Evolutionary conservation across 2,113 vertebrate species (phyloP).

Genomic region (Chrysemys picta): DNA sequence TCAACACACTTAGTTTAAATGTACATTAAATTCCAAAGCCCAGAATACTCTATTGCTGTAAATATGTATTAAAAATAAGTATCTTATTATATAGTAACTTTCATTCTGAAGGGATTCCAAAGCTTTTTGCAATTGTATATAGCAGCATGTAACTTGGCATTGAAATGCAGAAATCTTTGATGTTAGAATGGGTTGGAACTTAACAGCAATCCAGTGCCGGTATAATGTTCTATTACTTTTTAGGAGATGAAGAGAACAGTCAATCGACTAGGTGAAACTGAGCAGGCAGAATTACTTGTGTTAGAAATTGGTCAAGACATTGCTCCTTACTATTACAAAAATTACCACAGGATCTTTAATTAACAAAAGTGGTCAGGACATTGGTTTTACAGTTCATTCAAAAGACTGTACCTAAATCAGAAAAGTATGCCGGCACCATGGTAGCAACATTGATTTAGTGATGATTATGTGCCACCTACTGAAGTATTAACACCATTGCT

Average conservation of each 20-base stretch:
- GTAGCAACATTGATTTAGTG: not conserved
- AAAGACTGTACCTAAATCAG: not conserved
- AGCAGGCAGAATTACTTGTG: not conserved
- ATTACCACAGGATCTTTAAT: accelerated
- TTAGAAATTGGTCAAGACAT: not conserved
- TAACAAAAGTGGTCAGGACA: not conserved
- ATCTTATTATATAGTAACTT: not conserved
- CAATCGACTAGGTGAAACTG: not conserved
- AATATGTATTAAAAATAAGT: not conserved
- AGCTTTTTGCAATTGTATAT: not conserved
- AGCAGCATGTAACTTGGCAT: not conserved
- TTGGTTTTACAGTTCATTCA: not conserved
- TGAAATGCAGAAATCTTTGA: not conserved
- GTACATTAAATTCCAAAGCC: not conserved
- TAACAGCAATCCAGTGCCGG: not conserved
- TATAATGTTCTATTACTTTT: not conserved
- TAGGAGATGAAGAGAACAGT: not conserved
- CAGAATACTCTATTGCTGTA: not conserved
- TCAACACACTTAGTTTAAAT: not conserved
- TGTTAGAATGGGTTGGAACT: not conserved
- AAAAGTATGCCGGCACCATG: not conserved
- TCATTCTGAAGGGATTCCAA: not conserved
- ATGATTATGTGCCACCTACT: not conserved
- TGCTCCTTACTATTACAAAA: not conserved
- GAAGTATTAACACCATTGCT: not conserved